Conservation (phyloP, 2,113 vertebrate genomes). For the Atractosteus spatula region DNA sequence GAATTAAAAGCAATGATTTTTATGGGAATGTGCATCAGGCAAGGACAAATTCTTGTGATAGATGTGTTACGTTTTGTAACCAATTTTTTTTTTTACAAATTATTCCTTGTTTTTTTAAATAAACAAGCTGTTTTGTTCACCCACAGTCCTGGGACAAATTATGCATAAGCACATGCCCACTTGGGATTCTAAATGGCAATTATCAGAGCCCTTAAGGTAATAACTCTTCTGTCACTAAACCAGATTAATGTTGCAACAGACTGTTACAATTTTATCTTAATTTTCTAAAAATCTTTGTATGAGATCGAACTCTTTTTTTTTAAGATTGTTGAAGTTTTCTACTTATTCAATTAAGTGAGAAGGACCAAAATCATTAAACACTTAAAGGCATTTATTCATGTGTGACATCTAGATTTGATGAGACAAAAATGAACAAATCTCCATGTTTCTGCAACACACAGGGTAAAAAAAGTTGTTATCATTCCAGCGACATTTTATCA, state of each 20-base stretch:
- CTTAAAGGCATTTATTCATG: conserved; percentile 61
- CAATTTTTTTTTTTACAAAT: conserved; percentile 45
- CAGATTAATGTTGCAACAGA: conserved; percentile 65
- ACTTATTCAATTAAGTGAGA: conserved; percentile 61
- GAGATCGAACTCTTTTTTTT: conserved; percentile 62
- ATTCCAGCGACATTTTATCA: conserved; percentile 38
- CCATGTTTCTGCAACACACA: conserved; percentile 42
- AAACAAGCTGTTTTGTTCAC: conserved; percentile 44
- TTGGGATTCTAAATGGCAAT: conserved; percentile 40
- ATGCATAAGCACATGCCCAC: conserved; percentile 66
- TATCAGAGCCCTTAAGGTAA: conserved; percentile 46
- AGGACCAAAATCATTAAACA: conserved; percentile 67
- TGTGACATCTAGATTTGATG: conserved; percentile 53
- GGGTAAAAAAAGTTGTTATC: conserved; percentile 35
- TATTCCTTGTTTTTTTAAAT: conserved; percentile 24
- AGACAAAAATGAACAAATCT: conserved; percentile 28
- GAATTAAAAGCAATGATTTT: conserved; percentile 49
- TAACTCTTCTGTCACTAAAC: conserved; percentile 55
- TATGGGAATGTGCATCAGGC: conserved; percentile 57
- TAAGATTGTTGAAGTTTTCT: conserved; percentile 67
- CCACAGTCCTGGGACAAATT: conserved; percentile 39
- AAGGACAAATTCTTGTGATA: conserved; percentile 57
- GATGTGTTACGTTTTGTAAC: conserved; percentile 43
- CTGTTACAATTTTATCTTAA: conserved; percentile 70
- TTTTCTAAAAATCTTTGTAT: conserved; percentile 70